Conservation (phyloP, 1,140 invertebrate genomes). For the Atta cephalotes region DNA sequence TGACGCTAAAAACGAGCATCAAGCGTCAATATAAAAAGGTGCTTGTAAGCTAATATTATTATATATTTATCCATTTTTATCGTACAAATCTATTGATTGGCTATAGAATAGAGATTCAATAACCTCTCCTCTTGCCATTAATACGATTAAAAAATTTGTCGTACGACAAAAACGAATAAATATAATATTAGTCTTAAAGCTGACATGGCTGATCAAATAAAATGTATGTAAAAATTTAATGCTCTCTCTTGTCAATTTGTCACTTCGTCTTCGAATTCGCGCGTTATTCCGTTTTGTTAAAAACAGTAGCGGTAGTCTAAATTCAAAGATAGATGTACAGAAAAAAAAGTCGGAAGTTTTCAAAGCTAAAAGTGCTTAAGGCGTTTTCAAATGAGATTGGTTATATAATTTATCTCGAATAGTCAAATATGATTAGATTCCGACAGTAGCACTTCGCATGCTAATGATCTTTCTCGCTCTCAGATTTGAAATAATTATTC, state of each 20-base stretch:
- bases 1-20: no score
- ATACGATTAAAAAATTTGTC: no score
- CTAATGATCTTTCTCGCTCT: slow-evolving; percentile 26
- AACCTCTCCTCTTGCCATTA: no score
- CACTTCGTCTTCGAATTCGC: background rate
- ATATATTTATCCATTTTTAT: no score
- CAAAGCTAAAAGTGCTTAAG: background rate
- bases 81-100: no score
- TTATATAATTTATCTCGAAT: slow-evolving; percentile 45
- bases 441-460: slow-evolving; percentile 18
- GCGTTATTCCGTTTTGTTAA: background rate
- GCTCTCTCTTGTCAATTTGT: background rate
- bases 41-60: no score
- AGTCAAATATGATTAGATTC: slow-evolving; percentile 16
- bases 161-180: no score
- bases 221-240: background rate
- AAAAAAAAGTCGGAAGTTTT: background rate
- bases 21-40: no score
- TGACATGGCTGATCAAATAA: slow-evolving; percentile 11
- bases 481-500: slow-evolving; percentile 28
- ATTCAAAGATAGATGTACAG: background rate
- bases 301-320: background rate
- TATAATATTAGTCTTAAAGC: background rate
- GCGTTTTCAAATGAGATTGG: background rate
- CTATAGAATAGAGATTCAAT: no score